Evolutionary conservation across 2,888 invertebrate species (phyloP).

Genomic region (Emesis russula): DNA sequence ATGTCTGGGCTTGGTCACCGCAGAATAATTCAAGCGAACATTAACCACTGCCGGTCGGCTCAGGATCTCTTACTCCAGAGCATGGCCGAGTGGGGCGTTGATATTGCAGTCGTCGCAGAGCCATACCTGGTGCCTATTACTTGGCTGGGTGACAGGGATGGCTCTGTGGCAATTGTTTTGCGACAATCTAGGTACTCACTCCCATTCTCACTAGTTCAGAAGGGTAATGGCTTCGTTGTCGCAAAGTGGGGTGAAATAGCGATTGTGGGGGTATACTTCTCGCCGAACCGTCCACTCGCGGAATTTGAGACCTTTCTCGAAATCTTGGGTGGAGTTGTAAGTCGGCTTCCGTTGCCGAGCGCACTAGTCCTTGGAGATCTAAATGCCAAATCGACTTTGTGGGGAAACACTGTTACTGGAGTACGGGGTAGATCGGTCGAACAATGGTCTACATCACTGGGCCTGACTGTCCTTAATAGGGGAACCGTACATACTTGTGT

Average conservation of each 20-base stretch:
- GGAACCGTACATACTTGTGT: neutral
- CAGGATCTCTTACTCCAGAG: constrained; percentile 62
- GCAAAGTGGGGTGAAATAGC: neutral
- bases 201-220: neutral
- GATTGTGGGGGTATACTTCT: too few relatives aligned
- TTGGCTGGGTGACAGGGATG: constrained; percentile 17
- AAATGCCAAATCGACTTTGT: neutral
- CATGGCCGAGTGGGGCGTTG: neutral
- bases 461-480: neutral
- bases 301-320: neutral
- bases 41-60: constrained; percentile 57
- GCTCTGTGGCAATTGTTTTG: constrained; percentile 21
- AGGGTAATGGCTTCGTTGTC: neutral
- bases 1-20: neutral
- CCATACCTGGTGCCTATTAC: constrained; percentile 29
- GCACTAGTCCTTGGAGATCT: neutral
- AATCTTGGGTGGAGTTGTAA: neutral
- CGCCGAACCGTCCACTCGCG: neutral
- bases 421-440: neutral
- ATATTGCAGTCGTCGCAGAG: constrained; percentile 42
- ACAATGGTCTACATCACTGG: neutral
- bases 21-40: neutral
- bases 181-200: neutral
- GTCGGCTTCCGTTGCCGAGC: neutral
- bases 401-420: neutral